Base-by-base conservation (phyloP, 2,113 vertebrate genomes). In the Scopus umbretta region DNA sequence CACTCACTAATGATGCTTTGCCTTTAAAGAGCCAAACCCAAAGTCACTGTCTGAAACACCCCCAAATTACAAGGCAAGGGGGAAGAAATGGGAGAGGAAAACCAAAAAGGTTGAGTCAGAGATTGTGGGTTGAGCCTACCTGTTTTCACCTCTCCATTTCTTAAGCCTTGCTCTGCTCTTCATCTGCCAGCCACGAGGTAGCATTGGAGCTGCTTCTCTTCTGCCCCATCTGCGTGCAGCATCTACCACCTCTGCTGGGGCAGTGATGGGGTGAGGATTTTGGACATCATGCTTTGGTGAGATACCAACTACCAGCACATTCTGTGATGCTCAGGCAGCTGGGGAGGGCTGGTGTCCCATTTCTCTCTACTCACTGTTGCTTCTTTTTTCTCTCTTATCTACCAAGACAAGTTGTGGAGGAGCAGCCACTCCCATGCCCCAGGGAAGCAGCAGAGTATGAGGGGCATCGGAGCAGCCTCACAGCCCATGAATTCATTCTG, bases 221-320 rank as follows among this genome's bases (percentile, higher is more conserved):
- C n/a, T 1, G 2, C 18, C 42, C 25, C 6, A 0, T 9, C 42
- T 5, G 11, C 11, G 7, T 3, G 27, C 27, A 32, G 49, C n/a
- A 19, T 11, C 59, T 8, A 10, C 23, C 15, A 10, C 36, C 56
- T 32, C 40, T 21, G 11, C 15, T 1, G 8, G 32, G 32, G 9
- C 14, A 36, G 8, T 2, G 11, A 13, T 1, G 13, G 21, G 67
- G 18, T 2, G 14, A 27, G 49, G 42, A 10, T 7, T 13, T 7
- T 13, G 43, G 72, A 8, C 42, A 16, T 3, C n/a, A 30, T 9
- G n/a, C 22, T 10, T 10, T 0, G 1, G 27, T 11, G 22, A 25
- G 68, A 56, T 4, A 32, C 27, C 40, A 5, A 7, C 40, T 9
- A 3, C 40, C 40, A 14, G 45, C 1, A 1, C 8, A 2, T 19